Evolutionary conservation across 1,140 invertebrate species (phyloP), one percentile per base, ranked within the genome.

Genomic region (Branchinecta lindahli): DNA sequence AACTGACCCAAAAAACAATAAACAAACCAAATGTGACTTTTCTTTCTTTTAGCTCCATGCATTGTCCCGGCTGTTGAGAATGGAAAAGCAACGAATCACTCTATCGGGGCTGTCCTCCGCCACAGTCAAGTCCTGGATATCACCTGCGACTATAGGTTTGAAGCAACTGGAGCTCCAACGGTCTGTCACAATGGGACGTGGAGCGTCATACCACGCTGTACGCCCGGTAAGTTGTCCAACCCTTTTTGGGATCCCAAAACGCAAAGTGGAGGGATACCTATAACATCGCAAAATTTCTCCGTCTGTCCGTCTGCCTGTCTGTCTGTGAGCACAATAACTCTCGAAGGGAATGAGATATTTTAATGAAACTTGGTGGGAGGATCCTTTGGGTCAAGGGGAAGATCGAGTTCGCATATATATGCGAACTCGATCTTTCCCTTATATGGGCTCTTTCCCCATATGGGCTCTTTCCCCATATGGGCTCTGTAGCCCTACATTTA

Each of bases 111-210:
- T 8, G 84, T 88, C 70, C 90, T 94, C 0, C 85, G 87, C 68
- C 93, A 97, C 77, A 92, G 91, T 18, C 87, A 89, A 71, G 83
- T 84, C n/a, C 83, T 98, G 44, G 81, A 87, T 20, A 90, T 97
- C 0, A 84, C 86, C 66, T 98, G 96, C 76, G 87, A 92, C 70
- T 81, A 87, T 70, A 87, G 92, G 73, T 94, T 93, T 75, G 94
- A 97, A 77, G 89, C 95, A 67, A 75, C 77, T 8, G 85, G 86
- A 8, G 88, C 86, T 73, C 84, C 84, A 66, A 84, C 88, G 0
- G 85, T 84, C 0, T 99, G 96, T 76, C 89, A 93, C 76, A 98
- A 98, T 76, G 94, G 94, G 8, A 95, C 93, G 0, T 98, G 94
- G 94, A 89, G 89, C 0, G 88, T 94, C 74, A 89, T 96, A 72